A percentile compares a stretch with the other conserved stretches of the same genome.
phyloP scores from a whole-genome alignment of 2,113 vertebrate species.

The Heterotis niloticus region DNA sequence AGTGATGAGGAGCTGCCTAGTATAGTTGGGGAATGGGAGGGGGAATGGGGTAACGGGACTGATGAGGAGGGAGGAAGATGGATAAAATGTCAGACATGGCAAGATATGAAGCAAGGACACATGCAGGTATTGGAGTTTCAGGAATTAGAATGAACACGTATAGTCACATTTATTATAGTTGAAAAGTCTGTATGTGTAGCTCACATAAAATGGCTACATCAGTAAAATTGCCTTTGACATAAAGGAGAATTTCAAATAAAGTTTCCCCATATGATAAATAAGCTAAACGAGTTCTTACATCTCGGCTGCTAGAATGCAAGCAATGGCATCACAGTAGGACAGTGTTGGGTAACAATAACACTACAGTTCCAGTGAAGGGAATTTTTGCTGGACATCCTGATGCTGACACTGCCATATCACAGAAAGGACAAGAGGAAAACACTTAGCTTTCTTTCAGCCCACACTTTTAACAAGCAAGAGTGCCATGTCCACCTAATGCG shows the following conservation, averaged over 20 bases:
- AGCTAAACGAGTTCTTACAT: too few relatives aligned
- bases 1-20: conserved; percentile 2
- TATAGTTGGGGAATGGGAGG: neutral
- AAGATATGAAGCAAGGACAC: neutral
- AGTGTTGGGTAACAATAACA: neutral
- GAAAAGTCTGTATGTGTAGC: too few relatives aligned
- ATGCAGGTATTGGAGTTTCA: conserved; percentile 7
- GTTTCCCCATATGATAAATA: too few relatives aligned
- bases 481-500: neutral
- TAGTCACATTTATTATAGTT: too few relatives aligned
- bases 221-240: too few relatives aligned
- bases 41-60: neutral
- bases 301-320: neutral
- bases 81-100: neutral
- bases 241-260: too few relatives aligned
- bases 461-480: neutral
- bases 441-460: neutral
- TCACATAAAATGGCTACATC: too few relatives aligned
- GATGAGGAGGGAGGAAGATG: conserved; percentile 3
- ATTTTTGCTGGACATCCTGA: neutral
- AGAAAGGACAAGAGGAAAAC: neutral
- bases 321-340: neutral
- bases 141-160: neutral
- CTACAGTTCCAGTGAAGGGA: neutral
- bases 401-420: neutral